These are phyloP conservation scores for Melanaphis sacchari DNA, from an alignment of 1,140 invertebrate genomes.

Conservation along the genomic window DNA sequence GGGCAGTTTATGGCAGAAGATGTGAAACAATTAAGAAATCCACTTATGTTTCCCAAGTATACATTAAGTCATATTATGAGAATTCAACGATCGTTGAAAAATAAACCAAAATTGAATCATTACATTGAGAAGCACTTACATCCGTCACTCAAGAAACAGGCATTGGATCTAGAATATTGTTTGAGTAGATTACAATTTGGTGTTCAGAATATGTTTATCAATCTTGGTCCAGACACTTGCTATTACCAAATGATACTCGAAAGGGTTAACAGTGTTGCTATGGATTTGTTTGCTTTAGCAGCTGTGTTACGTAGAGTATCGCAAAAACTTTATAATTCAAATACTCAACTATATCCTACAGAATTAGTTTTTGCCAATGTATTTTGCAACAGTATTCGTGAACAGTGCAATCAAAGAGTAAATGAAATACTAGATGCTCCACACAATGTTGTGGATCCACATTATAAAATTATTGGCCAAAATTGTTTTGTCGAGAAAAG, in stretches of 20 bases:
- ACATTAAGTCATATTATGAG: slow-evolving; percentile 24
- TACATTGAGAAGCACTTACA: slow-evolving; percentile 22
- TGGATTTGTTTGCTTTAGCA: slow-evolving; percentile 1
- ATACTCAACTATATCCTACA: slow-evolving; percentile 10
- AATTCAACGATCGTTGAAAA: slow-evolving; percentile 18
- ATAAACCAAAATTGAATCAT: slow-evolving; percentile 41
- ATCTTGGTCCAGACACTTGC: slow-evolving; percentile 47
- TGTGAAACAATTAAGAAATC: slow-evolving; percentile 44
- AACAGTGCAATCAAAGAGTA: not conserved
- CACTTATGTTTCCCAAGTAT: slow-evolving; percentile 53
- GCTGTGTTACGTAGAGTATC: slow-evolving; percentile 39
- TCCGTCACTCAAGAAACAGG: slow-evolving; percentile 44
- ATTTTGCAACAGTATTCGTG: slow-evolving; percentile 26
- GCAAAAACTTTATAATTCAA: not conserved
- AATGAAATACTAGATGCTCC: slow-evolving; percentile 43
- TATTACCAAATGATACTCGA: slow-evolving; percentile 50
- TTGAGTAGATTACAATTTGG: slow-evolving; percentile 45
- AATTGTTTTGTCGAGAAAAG: slow-evolving; percentile 22
- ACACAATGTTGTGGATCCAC: slow-evolving; percentile 43
- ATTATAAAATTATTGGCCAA: slow-evolving; percentile 19
- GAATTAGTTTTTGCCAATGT: slow-evolving; percentile 36
- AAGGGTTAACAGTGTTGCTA: slow-evolving; percentile 30
- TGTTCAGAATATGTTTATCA: slow-evolving; percentile 44
- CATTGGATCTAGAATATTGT: slow-evolving; percentile 31
- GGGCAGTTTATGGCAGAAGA: slow-evolving; percentile 46